phyloP scores from a whole-genome alignment of 2,113 vertebrate species.

The Litocranius walleri region DNA sequence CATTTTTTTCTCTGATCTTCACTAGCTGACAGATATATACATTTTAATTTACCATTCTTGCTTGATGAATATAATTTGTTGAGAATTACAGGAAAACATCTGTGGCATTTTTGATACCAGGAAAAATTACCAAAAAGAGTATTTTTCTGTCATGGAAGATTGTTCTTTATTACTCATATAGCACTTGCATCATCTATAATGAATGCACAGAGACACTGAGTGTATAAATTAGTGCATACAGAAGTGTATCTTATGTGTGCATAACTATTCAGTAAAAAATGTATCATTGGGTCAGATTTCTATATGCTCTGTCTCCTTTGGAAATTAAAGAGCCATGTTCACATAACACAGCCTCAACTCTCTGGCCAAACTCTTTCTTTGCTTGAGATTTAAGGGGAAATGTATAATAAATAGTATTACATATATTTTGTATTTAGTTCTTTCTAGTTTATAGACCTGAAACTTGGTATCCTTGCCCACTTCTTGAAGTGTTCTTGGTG shows the following conservation, averaged over 20 bases:
- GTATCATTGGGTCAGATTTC: not conserved
- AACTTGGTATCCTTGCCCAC: not conserved
- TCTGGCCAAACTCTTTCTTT: not conserved
- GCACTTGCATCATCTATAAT: not conserved
- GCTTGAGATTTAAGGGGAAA: not conserved
- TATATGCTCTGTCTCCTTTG: not conserved
- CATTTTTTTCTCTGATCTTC: not conserved
- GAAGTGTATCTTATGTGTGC: not conserved
- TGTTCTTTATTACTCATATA: not conserved
- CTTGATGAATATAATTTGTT: not conserved
- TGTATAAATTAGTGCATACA: not conserved
- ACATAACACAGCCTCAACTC: not conserved
- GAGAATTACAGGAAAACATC: not conserved
- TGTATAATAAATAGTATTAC: too few species aligned
- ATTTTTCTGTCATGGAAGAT: not conserved
- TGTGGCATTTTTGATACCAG: not conserved
- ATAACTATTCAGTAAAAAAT: not conserved
- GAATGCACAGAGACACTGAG: not conserved
- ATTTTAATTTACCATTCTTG: not conserved
- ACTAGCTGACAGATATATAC: not conserved
- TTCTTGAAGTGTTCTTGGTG: not conserved
- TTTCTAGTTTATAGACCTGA: not conserved
- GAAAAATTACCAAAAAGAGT: not conserved
- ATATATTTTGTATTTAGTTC: not conserved
- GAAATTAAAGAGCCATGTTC: not conserved